A percentile compares a stretch with the other conserved stretches of the same genome.
These are phyloP conservation scores for Cyanoramphus novaezelandiae DNA, from an alignment of 2,113 vertebrate genomes.

Conservation along the genomic window DNA sequence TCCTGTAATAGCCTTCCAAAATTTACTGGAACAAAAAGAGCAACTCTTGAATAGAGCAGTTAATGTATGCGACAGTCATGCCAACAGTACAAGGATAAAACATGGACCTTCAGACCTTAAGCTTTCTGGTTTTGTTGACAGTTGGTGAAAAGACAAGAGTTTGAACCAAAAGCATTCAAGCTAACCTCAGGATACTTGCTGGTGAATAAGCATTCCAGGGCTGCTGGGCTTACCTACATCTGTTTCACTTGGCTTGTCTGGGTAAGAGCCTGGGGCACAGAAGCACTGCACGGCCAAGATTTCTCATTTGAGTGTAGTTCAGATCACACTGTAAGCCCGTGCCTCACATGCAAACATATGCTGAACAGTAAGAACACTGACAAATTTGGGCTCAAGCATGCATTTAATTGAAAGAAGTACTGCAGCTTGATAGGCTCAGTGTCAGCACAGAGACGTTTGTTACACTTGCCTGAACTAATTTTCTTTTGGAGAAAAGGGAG, in stretches of 20 bases:
- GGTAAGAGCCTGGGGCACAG: not conserved
- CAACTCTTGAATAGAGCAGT: not conserved
- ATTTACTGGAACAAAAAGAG: not conserved
- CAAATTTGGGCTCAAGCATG: not conserved
- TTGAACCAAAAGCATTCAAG: not conserved
- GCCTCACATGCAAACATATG: not conserved
- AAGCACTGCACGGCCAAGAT: rapidly evolving
- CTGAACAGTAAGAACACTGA: not conserved
- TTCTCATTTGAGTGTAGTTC: not conserved
- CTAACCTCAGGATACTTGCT: not conserved
- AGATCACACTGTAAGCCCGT: not conserved
- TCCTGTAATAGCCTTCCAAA: not conserved
- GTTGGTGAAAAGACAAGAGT: not conserved
- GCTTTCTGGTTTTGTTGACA: not conserved
- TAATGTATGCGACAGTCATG: not conserved
- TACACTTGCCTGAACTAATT: not conserved
- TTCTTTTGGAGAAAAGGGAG: not conserved
- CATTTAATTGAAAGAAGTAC: not conserved
- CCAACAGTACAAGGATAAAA: not conserved
- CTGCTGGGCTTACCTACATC: not conserved
- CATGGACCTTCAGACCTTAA: too few relatives aligned
- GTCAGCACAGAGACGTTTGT: not conserved
- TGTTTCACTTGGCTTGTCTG: not conserved
- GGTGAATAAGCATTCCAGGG: not conserved
- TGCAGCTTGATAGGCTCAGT: not conserved